Evolutionary conservation across 2,113 vertebrate species (phyloP), one percentile per base, ranked within the genome.

Genomic region (Narcine bancroftii): DNA sequence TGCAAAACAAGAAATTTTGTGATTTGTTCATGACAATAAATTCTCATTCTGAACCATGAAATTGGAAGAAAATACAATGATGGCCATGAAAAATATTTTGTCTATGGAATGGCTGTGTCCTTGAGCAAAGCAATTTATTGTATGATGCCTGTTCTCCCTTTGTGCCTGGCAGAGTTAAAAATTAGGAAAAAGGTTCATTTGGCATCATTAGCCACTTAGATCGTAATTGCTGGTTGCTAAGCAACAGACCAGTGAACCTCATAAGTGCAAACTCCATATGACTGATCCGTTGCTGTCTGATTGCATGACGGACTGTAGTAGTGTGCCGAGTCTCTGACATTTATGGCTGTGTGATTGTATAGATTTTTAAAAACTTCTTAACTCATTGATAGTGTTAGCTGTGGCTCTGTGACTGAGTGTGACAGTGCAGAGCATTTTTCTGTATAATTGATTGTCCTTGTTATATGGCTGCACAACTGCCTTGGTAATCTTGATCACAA

Each of bases 221-320:
- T 87, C 60, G 81, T 36, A 87, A 87, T 45, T 50, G 29, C 53
- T 60, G 81, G 56, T 87, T 87, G 81, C 81, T 87, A 87, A 60
- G 81, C 53, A 87, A 87, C 81, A 87, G 81, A n/a, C 53, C 33
- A 60, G 21, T 36, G 53, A 87, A 60, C 33, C 53, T 87, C 21
- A 36, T 21, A 15, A 87, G 29, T 87, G 53, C 81, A 60, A 63
- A 60, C 50, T 63, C 53, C 4, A 1, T 63, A n/a, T 60, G 50
- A 60, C 50, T 87, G 33, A 87, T 63, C 81, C 36, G 21, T 39
- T 87, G 81, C 81, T 36, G 50, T 87, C 6, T 87, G 36, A 63
- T 29, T 36, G 53, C 36, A 26, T 36, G 33, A 87, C 10, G 60
- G 79, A 83, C 33, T 85, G 50, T 42, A 33, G 56, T 60, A 21